Evolutionary conservation across 2,113 vertebrate genomes (phyloP).

Genomic region (Candoia aspera): DNA sequence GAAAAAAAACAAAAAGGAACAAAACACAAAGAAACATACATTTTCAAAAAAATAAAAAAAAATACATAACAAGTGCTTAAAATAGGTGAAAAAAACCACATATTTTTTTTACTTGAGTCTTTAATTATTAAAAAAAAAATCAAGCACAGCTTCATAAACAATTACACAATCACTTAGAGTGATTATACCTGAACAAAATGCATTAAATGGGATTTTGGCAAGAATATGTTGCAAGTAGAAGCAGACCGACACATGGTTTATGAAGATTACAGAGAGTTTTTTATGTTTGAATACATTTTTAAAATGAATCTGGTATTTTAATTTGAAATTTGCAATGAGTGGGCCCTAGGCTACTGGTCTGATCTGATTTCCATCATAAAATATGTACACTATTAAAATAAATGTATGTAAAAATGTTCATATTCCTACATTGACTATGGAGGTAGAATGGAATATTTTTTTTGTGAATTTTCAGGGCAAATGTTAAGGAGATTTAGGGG

Average conservation of each 20-base stretch:
- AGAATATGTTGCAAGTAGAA: conserved; percentile 1
- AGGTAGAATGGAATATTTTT: background rate
- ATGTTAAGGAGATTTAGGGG: background rate
- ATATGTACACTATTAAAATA: conserved; percentile 24
- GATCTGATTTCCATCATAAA: conserved; percentile 46
- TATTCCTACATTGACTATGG: background rate
- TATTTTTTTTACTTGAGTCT: background rate
- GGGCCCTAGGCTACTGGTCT: conserved; percentile 31
- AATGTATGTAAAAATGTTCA: background rate
- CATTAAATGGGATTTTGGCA: conserved; percentile 19
- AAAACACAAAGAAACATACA: no score
- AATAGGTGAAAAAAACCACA: no score
- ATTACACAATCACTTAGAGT: conserved; percentile 6
- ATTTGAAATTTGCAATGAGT: conserved; percentile 31
- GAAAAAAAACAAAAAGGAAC: no score
- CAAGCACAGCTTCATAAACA: background rate
- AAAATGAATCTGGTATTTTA: conserved; percentile 28
- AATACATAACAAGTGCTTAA: no score
- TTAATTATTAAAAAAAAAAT: background rate
- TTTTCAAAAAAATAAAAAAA: no score
- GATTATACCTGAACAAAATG: conserved; percentile 36
- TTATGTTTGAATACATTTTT: conserved; percentile 45
- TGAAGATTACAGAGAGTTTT: conserved; percentile 14
- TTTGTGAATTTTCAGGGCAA: background rate
- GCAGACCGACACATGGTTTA: conserved; percentile 16